Conservation (phyloP, 2,113 vertebrate genomes). For the Thryonomys swinderianus region DNA sequence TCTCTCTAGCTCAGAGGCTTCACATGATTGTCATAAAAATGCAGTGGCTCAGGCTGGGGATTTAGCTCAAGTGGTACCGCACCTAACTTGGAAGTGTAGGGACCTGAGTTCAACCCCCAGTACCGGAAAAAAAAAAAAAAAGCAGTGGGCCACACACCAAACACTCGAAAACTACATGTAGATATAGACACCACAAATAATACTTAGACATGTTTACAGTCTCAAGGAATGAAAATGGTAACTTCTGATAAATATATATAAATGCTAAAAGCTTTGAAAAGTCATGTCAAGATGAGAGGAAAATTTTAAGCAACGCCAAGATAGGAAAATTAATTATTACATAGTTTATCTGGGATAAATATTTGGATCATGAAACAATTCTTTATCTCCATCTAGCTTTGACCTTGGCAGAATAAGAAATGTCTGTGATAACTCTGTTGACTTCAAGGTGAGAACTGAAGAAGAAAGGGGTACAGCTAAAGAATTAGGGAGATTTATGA, state of each 20-base stretch:
- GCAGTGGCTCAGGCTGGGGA: no score
- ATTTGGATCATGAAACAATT: background rate
- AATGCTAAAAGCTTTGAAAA: background rate
- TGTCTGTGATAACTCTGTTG: background rate
- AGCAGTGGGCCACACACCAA: background rate
- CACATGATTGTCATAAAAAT: background rate
- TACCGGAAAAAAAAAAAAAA: no score
- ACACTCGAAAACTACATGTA: background rate
- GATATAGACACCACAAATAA: background rate
- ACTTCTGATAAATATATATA: background rate
- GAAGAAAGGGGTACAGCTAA: background rate
- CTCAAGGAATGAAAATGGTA: background rate
- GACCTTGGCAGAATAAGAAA: background rate
- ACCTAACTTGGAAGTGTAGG: no score
- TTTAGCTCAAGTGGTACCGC: no score
- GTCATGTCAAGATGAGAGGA: background rate
- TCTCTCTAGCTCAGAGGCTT: background rate
- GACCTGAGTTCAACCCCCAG: no score
- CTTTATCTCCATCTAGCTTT: background rate
- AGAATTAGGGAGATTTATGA: background rate
- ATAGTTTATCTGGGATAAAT: background rate
- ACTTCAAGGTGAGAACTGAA: background rate
- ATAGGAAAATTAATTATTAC: background rate
- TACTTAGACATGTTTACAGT: background rate
- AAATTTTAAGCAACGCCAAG: conserved; percentile 15